These are phyloP conservation scores for Rhagophthalmus giganteus DNA, from an alignment of 2,888 invertebrate species.

Conservation along the genomic window DNA sequence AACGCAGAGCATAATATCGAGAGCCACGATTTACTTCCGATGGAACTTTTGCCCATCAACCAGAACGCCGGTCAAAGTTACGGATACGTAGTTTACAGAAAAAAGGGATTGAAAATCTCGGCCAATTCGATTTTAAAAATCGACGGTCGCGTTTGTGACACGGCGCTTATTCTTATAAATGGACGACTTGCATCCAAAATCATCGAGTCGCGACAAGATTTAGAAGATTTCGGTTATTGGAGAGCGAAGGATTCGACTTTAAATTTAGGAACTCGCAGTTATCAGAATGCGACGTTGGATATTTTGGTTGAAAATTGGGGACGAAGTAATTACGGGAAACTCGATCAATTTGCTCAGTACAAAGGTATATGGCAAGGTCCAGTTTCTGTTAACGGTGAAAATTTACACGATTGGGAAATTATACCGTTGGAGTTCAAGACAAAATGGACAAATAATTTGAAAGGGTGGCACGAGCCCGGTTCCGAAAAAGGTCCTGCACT, in stretches of 20 bases:
- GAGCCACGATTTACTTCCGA: slow-evolving; percentile 35
- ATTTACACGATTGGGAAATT: slow-evolving; percentile 54
- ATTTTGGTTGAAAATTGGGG: slow-evolving; percentile 77
- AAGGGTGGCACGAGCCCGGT: slow-evolving; percentile 50
- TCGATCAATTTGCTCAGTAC: slow-evolving; percentile 52
- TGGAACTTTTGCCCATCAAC: slow-evolving; percentile 52
- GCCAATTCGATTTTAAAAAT: slow-evolving; percentile 47
- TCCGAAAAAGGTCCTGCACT: slow-evolving; percentile 58
- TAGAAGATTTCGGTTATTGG: slow-evolving; percentile 55
- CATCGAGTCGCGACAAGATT: slow-evolving; percentile 40
- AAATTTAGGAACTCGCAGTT: slow-evolving; percentile 38
- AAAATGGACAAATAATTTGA: slow-evolving; percentile 50
- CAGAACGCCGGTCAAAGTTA: slow-evolving; percentile 59
- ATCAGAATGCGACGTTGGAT: slow-evolving; percentile 48
- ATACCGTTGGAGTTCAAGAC: slow-evolving; percentile 57
- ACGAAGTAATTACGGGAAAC: slow-evolving; percentile 63
- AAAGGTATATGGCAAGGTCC: slow-evolving; percentile 54
- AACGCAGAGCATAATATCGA: slow-evolving; percentile 26
- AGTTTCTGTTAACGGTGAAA: slow-evolving; percentile 53
- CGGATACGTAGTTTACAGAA: slow-evolving; percentile 61
- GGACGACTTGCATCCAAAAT: slow-evolving; percentile 49
- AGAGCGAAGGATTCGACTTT: slow-evolving; percentile 44
- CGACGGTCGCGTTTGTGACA: slow-evolving; percentile 55
- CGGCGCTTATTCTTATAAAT: slow-evolving; percentile 57
- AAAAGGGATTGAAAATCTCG: slow-evolving; percentile 43